Conservation (phyloP, 2,888 invertebrate species). For the Molanna angustata region DNA sequence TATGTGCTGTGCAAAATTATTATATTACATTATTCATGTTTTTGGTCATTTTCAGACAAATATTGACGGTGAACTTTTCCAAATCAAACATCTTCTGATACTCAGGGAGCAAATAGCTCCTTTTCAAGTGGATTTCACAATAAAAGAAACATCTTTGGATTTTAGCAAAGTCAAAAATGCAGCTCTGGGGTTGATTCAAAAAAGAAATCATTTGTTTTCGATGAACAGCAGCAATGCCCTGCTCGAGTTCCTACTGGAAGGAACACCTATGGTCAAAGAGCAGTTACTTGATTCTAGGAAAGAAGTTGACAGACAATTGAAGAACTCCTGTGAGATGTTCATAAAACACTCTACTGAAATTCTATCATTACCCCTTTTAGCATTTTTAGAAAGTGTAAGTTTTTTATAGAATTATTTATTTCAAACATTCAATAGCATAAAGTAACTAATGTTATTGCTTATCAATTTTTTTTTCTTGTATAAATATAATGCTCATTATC, state of each 20-base stretch:
- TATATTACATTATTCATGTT: no score
- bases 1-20: no score
- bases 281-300: conserved; percentile 92
- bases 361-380: conserved; percentile 70
- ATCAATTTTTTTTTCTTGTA: no score
- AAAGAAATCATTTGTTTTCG: conserved; percentile 82
- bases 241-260: conserved; percentile 87
- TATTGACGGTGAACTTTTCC: conserved; percentile 96
- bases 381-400: conserved; percentile 70
- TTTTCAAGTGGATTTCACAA: conserved; percentile 91
- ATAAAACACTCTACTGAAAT: conserved; percentile 76
- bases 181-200: conserved; percentile 72
- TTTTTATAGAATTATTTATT: no score
- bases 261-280: conserved; percentile 91
- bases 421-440: no score
- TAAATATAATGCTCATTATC: no score
- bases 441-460: no score
- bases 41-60: conserved; percentile 51
- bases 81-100: conserved; percentile 96
- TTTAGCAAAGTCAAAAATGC: conserved; percentile 90
- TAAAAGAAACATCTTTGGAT: conserved; percentile 91
- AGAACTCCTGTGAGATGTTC: conserved; percentile 84
- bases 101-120: conserved; percentile 97
- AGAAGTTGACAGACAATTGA: conserved; percentile 91
- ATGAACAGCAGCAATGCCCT: conserved; percentile 86